Percentiles rank a stretch among this genome's conserved stretches.
phyloP scores from a whole-genome alignment of 2,888 invertebrate species.

The Isoperla grammatica region DNA sequence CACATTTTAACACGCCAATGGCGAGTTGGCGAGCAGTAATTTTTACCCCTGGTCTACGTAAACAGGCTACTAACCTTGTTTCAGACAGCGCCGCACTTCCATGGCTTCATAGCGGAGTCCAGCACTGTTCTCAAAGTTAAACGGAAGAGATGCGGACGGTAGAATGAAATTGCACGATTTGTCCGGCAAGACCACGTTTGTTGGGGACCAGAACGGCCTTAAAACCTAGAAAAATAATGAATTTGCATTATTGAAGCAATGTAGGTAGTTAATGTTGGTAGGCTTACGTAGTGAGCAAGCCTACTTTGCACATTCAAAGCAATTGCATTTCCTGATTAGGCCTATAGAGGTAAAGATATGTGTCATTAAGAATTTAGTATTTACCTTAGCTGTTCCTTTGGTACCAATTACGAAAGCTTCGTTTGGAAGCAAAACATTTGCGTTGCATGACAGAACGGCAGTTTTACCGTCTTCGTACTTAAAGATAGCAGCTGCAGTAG shows the following conservation, averaged over 20 bases:
- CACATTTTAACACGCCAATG: too few species aligned
- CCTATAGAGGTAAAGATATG: too few species aligned
- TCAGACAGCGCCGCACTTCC: constrained; percentile 67
- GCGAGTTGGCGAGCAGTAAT: too few species aligned
- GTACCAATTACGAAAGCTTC: constrained; percentile 62
- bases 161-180: constrained; percentile 58
- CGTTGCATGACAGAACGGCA: constrained; percentile 56
- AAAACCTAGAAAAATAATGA: constrained; percentile 45
- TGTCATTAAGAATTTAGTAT: too few species aligned
- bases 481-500: constrained; percentile 59
- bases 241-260: too few species aligned
- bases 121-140: constrained; percentile 63
- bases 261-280: too few species aligned
- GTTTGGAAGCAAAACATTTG: constrained; percentile 53
- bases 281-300: too few species aligned
- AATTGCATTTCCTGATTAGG: too few species aligned
- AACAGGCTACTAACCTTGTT: too few species aligned
- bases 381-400: constrained; percentile 58
- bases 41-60: too few species aligned
- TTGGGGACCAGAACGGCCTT: constrained; percentile 67
- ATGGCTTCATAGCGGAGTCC: constrained; percentile 73
- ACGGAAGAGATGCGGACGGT: constrained; percentile 55
- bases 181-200: constrained; percentile 58
- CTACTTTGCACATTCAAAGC: too few species aligned
- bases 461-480: constrained; percentile 58